phyloP scores from a whole-genome alignment of 1,140 invertebrate genomes.

The Hydropsyche tenuis region DNA sequence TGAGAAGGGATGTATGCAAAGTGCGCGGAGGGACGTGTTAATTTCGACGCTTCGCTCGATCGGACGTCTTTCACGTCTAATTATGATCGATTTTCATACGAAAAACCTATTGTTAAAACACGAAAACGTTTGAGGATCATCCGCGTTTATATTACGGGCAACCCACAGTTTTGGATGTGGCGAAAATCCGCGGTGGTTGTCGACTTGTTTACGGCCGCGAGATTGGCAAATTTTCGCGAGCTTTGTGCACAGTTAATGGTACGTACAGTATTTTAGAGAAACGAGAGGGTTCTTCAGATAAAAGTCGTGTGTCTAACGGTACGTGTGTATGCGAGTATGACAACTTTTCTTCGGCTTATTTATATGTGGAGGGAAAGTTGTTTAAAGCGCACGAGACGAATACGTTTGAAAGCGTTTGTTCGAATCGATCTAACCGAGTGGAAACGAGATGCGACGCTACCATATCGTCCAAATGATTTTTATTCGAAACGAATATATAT shows the following conservation, averaged over 20 bases:
- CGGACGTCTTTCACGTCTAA: no score
- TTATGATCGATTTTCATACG: no score
- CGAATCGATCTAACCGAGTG: conserved; percentile 23
- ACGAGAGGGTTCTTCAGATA: conserved; percentile 24
- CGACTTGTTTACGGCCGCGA: conserved; percentile 10
- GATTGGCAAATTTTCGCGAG: conserved; percentile 41
- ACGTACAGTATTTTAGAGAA: conserved; percentile 40
- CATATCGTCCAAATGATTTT: conserved; percentile 14
- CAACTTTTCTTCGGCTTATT: background rate
- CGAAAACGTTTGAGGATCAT: no score
- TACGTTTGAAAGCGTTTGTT: background rate
- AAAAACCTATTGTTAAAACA: no score
- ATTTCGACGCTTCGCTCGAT: no score
- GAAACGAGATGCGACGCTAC: conserved; percentile 2
- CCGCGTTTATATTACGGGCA: no score
- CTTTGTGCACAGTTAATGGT: conserved; percentile 45
- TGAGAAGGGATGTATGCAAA: no score
- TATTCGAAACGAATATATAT: conserved; percentile 3
- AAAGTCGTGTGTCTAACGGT: background rate
- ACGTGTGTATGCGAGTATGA: no score
- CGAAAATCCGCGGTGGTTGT: no score
- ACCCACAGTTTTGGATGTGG: no score
- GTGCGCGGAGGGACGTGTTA: background rate
- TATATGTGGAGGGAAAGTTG: background rate
- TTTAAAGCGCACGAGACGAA: no score